Evolutionary conservation across 2,113 vertebrate genomes (phyloP), one percentile per base, ranked within the genome.

Genomic region (Phylloscopus whistleri): DNA sequence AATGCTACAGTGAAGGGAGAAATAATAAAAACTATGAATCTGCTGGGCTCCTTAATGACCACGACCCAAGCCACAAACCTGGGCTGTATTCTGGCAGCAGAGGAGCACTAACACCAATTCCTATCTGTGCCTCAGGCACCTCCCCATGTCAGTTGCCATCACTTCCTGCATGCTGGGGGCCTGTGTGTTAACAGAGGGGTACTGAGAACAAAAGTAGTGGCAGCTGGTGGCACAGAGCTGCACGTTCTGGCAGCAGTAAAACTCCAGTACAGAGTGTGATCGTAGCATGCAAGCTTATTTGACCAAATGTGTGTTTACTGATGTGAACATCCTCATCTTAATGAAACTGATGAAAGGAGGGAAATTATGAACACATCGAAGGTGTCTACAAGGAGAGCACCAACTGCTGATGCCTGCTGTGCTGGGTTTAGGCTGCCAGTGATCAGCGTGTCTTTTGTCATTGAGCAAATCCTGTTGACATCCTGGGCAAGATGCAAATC

Each of bases 1-100:
- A 93, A 35, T 70, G 51, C 26, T 59, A 63, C 27, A 52, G 10
- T 27, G 28, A 79, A 93, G 14, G 33, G 6, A 52, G 16, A 79
- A 91, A 53, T 35, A 69, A 58, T 24, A 31, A 89, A 90, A 43
- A 44, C 35, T 16, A 83, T 18, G 44, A 24, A 31, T 77, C 53
- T 33, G 9, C 69, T 56, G 30, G 24, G 9, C 9, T 73, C 7
- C 43, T 73, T 37, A 53, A 53, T 51, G 76, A 66, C 20, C 24
- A 31, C 0, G 0, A n/a, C 19, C 30, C 33, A 84, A 74, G 48
- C 9, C 19, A 23, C 13, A 62, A 73, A 41, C 0, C 0, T 1
- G 2, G 27, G 5, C 35, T 13, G 3, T 6, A 11, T n/a, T 51
- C 31, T 84, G 80, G 22, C 52, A 74, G 81, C 13, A 7, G 48